These are phyloP conservation scores for Campylomormyrus numenius DNA, from an alignment of 2,113 vertebrate genomes.

Conservation along the genomic window DNA sequence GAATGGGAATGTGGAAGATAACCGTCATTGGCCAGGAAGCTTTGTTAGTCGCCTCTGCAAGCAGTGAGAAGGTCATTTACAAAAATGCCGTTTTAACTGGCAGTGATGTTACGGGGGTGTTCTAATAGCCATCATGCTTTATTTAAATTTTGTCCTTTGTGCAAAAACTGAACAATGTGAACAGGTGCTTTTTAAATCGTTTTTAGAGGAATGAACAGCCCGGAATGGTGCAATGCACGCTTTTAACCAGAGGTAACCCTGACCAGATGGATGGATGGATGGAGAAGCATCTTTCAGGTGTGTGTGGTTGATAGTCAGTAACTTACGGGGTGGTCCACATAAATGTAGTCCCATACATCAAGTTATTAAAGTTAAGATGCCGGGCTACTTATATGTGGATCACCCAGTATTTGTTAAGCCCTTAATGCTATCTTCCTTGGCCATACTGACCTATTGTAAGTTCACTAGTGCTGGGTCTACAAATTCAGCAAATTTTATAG, in stretches of 20 bases:
- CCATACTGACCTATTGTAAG: neutral
- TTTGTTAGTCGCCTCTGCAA: neutral
- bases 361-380: neutral
- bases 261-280: neutral
- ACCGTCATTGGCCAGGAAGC: neutral
- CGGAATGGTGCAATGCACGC: neutral
- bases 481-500: neutral
- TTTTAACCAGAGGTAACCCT: neutral
- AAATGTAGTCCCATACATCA: neutral
- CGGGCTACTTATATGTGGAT: neutral
- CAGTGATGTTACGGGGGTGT: neutral
- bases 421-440: neutral
- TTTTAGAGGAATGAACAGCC: neutral
- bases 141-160: neutral
- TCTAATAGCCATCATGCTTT: neutral
- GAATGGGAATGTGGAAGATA: neutral
- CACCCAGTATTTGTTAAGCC: neutral
- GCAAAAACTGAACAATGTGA: neutral
- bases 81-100: neutral
- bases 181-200: neutral
- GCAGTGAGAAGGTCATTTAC: neutral
- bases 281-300: neutral
- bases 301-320: too few relatives aligned
- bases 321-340: neutral
- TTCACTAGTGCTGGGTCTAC: neutral